A percentile compares a stretch with the other conserved stretches of the same genome.
Evolutionary conservation across 2,113 vertebrate species (phyloP).

Genomic region (Galemys pyrenaicus): DNA sequence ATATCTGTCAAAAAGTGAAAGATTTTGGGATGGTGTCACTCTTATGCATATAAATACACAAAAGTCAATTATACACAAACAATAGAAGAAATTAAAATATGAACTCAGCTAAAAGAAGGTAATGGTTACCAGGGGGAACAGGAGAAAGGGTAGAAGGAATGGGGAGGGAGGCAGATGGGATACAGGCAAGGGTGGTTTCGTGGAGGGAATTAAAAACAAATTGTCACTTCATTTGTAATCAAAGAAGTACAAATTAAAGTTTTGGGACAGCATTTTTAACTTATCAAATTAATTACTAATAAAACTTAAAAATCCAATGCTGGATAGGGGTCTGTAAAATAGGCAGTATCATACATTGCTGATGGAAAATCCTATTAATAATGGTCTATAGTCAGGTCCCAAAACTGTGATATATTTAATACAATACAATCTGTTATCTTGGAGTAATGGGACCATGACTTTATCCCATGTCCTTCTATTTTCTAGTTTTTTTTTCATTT

Average conservation of each 20-base stretch:
- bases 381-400: neutral
- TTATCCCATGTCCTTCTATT: neutral
- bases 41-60: too few relatives aligned
- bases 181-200: too few relatives aligned
- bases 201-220: neutral
- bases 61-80: too few relatives aligned
- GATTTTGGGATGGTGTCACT: too few relatives aligned
- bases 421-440: neutral
- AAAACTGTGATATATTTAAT: neutral
- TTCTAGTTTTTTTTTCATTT: neutral
- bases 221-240: constrained; percentile 14
- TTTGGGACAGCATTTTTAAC: neutral
- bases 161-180: too few relatives aligned
- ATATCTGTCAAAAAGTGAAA: too few relatives aligned
- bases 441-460: neutral
- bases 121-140: too few relatives aligned
- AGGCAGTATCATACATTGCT: neutral
- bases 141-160: too few relatives aligned
- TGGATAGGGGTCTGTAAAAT: neutral
- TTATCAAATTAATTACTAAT: constrained; percentile 8
- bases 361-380: neutral
- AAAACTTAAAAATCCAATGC: neutral
- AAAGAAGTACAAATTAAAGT: constrained; percentile 25
- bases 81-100: too few relatives aligned
- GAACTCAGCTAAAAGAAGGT: too few relatives aligned